A percentile compares a stretch with the other conserved stretches of the same genome.
phyloP scores from a whole-genome alignment of 1,140 invertebrate genomes.

The Musca vetustissima region DNA sequence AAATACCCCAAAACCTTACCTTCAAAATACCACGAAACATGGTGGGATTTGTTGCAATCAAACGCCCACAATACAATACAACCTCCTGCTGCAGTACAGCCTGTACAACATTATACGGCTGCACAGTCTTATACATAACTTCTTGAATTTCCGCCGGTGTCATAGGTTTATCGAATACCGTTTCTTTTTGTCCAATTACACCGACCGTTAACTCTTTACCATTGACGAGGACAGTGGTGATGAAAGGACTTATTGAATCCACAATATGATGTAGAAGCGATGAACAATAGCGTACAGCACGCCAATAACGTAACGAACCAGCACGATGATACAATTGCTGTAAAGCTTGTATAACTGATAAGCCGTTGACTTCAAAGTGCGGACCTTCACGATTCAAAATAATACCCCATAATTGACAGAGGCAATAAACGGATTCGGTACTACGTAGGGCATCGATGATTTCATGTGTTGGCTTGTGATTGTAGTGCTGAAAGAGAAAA shows the following conservation, averaged over 20 bases:
- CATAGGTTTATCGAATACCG: slow-evolving; percentile 95
- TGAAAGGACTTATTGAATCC: slow-evolving; percentile 96
- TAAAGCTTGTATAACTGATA: slow-evolving; percentile 72
- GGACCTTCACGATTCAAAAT: slow-evolving; percentile 80
- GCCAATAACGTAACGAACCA: slow-evolving; percentile 88
- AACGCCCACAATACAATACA: slow-evolving; percentile 89
- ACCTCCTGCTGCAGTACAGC: slow-evolving; percentile 98
- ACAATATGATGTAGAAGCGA: slow-evolving; percentile 91
- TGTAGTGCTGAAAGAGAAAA: slow-evolving; percentile 36
- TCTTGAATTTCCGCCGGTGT: slow-evolving; percentile 90
- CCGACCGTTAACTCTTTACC: slow-evolving; percentile 97
- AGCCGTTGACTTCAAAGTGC: slow-evolving; percentile 68
- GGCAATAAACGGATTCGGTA: slow-evolving; percentile 73
- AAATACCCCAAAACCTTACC: slow-evolving; percentile 18
- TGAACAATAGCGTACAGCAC: slow-evolving; percentile 91
- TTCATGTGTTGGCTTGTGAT: slow-evolving; percentile 67
- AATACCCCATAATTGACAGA: slow-evolving; percentile 83
- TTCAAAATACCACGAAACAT: slow-evolving; percentile 95
- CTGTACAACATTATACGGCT: slow-evolving; percentile 87
- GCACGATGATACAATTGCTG: slow-evolving; percentile 81
- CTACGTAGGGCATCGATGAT: slow-evolving; percentile 72
- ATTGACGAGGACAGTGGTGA: slow-evolving; percentile 94
- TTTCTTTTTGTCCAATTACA: slow-evolving; percentile 90
- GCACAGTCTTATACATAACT: slow-evolving; percentile 82
- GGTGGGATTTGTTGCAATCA: slow-evolving; percentile 89